Base-by-base conservation (phyloP, 2,888 invertebrate species). In the Torymus aiolomorphi region DNA sequence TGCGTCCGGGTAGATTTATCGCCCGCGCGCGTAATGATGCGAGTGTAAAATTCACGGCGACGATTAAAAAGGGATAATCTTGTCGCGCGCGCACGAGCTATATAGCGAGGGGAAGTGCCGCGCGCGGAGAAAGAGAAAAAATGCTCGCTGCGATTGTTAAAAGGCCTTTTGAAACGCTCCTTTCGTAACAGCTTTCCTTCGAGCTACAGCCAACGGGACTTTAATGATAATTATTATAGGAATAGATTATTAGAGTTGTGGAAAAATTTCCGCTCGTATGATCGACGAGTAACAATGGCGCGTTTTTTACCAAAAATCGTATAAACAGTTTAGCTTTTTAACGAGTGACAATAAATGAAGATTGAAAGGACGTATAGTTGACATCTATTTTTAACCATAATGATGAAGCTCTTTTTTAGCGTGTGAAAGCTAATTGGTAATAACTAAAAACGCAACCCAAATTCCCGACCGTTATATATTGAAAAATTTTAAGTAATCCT, bases 151-250 rank as follows among this genome's bases (percentile, higher is more conserved):
- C 73, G 65, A 74, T 74, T 74, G 73, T 74, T 74, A 59, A 67
- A 16, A 18, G 18, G 54, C 18, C 16, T 51, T 71, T 71, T 51
- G 74, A 65, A 57, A 66, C 10, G 57, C 3, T 31, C n/a, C 49
- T 70, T 62, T 76, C 69, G 76, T 13, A 76, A 76, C 20, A 31
- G 49, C 42, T 52, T 59, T 12, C 12, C 51, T 16, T 10, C 42
- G 54, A n/a, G 74, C 69, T 42, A 62, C 31, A 66, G 67, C 73
- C 78, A 69, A 59, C 54, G 12, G 16, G 66, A 14, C 0, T n/a
- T 56, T 76, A 76, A 76, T 63, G 63, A 76, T 56, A 70, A 76
- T 76, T 76, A 76, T 76, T 70, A 31, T 8, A 70, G 42, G 18
- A 18, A n/a, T 4, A 31, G 49, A 13, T 31, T 31, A 31, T n/a